These are phyloP conservation scores for Phortica variegata DNA, from an alignment of 1,140 invertebrate genomes.

Conservation along the genomic window DNA sequence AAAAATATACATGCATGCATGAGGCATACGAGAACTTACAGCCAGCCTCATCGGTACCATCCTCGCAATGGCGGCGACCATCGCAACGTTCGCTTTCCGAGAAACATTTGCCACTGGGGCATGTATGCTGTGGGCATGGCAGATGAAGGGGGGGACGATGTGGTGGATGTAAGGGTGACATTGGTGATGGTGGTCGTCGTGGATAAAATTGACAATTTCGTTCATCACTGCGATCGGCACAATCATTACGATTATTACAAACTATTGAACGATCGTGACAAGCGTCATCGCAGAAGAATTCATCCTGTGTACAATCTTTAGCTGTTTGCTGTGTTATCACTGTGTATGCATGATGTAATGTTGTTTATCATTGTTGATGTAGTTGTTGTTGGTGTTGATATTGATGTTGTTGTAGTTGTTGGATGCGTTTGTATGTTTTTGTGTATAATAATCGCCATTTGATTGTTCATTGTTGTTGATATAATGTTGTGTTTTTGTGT, in stretches of 20 bases:
- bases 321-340: constrained; percentile 35
- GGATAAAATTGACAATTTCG: constrained; percentile 25
- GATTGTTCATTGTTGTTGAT: too few species aligned
- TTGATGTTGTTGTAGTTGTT: constrained; percentile 6
- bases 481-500: too few species aligned
- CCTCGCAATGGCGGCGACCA: constrained; percentile 62
- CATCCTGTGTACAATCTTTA: constrained; percentile 56
- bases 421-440: constrained; percentile 8
- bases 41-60: constrained; percentile 64
- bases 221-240: constrained; percentile 61
- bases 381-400: not conserved
- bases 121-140: constrained; percentile 43
- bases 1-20: too few species aligned
- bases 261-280: constrained; percentile 57
- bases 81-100: constrained; percentile 59
- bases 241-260: constrained; percentile 60
- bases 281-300: constrained; percentile 57
- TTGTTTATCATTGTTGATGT: too few species aligned
- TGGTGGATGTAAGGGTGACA: constrained; percentile 14
- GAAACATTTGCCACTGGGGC: constrained; percentile 48
- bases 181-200: constrained; percentile 4
- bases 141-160: constrained; percentile 10
- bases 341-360: constrained; percentile 4
- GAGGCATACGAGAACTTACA: constrained; percentile 63
- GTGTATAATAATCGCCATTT: too few species aligned